Evolutionary conservation across 2,113 vertebrate genomes (phyloP).

Genomic region (Polypterus senegalus): DNA sequence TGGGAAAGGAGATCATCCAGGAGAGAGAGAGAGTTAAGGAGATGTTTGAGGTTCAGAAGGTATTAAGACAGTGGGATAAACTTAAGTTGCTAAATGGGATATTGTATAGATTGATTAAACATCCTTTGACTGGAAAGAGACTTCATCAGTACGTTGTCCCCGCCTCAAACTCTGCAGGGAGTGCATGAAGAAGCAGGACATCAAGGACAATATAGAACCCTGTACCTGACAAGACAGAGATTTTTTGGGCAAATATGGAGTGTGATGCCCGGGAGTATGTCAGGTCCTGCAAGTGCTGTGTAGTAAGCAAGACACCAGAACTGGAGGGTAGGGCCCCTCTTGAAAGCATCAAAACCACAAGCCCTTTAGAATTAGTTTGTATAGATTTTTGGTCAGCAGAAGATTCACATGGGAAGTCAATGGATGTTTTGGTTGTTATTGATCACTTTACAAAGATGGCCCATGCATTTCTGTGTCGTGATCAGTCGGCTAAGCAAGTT

Average conservation of each 20-base stretch:
- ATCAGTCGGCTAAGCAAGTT: constrained; percentile 13
- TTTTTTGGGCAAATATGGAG: constrained; percentile 17
- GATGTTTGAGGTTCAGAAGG: neutral
- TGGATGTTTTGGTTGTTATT: constrained; percentile 13
- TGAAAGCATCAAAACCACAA: constrained; percentile 10
- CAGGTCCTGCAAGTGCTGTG: constrained; percentile 5
- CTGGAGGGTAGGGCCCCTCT: constrained; percentile 10
- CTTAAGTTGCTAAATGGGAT: neutral
- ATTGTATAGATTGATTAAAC: constrained; percentile 10
- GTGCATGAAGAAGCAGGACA: constrained; percentile 12
- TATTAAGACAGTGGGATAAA: constrained; percentile 19
- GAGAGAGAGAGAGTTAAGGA: constrained; percentile 9
- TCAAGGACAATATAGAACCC: constrained; percentile 16
- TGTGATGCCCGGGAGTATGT: constrained; percentile 14
- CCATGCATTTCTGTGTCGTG: constrained; percentile 1
- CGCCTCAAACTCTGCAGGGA: constrained; percentile 1
- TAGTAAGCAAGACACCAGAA: constrained; percentile 12
- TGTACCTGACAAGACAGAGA: constrained; percentile 5
- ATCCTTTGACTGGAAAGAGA: constrained; percentile 3
- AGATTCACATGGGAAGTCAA: constrained; percentile 5
- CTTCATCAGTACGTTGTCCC: constrained; percentile 9
- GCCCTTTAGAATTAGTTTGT: constrained; percentile 7
- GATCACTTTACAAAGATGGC: constrained; percentile 16
- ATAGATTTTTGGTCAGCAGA: constrained; percentile 14
- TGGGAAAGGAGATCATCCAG: constrained; percentile 6